Evolutionary conservation across 2,888 invertebrate species (phyloP).

Genomic region (Rhagophthalmus giganteus): DNA sequence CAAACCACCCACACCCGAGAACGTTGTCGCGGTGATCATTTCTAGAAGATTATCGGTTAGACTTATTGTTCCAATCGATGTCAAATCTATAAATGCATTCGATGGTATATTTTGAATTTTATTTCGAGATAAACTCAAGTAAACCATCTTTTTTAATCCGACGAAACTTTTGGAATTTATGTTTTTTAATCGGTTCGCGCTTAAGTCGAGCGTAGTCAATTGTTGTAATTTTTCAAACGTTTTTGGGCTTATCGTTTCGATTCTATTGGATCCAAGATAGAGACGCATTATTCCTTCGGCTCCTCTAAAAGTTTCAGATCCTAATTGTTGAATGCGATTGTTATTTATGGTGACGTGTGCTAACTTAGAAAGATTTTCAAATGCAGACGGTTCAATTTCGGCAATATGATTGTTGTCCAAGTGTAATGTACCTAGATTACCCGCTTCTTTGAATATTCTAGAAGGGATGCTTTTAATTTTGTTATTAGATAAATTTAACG

Average conservation of each 20-base stretch:
- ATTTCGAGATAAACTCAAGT: slow-evolving; percentile 14
- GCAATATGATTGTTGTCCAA: slow-evolving; percentile 24
- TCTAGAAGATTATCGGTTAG: slow-evolving; percentile 17
- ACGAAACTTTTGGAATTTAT: background rate
- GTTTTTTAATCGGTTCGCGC: background rate
- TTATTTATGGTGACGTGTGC: background rate
- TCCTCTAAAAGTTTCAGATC: background rate
- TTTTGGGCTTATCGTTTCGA: slow-evolving; percentile 1
- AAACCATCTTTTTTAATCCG: slow-evolving; percentile 11
- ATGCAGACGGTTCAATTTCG: slow-evolving; percentile 22
- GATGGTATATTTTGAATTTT: too few species aligned
- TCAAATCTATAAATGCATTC: too few species aligned
- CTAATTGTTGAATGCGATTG: slow-evolving; percentile 1
- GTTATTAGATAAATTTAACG: slow-evolving; percentile 4
- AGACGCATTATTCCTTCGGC: background rate
- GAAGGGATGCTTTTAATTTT: background rate
- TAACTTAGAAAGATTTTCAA: slow-evolving; percentile 3
- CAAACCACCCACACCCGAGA: slow-evolving; percentile 19
- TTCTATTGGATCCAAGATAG: slow-evolving; percentile 1
- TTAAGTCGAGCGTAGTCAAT: background rate
- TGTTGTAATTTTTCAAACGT: slow-evolving; percentile 2
- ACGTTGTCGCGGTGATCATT: slow-evolving; percentile 6
- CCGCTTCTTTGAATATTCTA: background rate
- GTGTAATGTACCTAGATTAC: background rate
- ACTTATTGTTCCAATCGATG: too few species aligned